phyloP scores from a whole-genome alignment of 1,140 invertebrate genomes.

The Drosophila mauritiana region DNA sequence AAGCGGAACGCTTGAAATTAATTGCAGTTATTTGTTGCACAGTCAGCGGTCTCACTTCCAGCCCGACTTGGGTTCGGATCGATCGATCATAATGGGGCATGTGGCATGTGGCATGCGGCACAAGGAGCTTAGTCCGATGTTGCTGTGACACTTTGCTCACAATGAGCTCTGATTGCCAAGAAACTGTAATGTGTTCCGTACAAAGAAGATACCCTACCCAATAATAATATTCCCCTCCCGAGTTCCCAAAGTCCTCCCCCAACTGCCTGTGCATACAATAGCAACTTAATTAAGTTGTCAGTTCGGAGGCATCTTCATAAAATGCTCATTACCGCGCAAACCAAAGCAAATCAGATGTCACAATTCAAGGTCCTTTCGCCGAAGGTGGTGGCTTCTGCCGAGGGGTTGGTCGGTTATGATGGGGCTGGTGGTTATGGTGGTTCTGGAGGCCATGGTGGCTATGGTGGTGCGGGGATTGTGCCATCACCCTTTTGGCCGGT shows the following conservation, averaged over 20 bases:
- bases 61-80: slow-evolving; percentile 18
- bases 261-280: slow-evolving; percentile 55
- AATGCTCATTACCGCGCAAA: slow-evolving; percentile 68
- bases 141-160: slow-evolving; percentile 32
- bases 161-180: slow-evolving; percentile 64
- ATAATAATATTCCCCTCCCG: not conserved
- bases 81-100: slow-evolving; percentile 60
- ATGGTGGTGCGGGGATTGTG: slow-evolving; percentile 23
- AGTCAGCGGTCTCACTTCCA: slow-evolving; percentile 50
- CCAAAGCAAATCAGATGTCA: slow-evolving; percentile 69
- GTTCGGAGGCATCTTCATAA: slow-evolving; percentile 68
- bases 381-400: slow-evolving; percentile 14
- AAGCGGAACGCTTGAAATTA: slow-evolving; percentile 69
- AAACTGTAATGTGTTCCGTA: slow-evolving; percentile 17
- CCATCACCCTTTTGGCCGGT: slow-evolving; percentile 59
- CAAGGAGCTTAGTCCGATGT: not conserved
- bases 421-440: not conserved
- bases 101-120: slow-evolving; percentile 2
- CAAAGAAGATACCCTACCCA: slow-evolving; percentile 11
- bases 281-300: slow-evolving; percentile 82
- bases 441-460: not conserved
- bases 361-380: slow-evolving; percentile 62
- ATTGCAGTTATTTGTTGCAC: slow-evolving; percentile 73
- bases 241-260: slow-evolving; percentile 14
- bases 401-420: slow-evolving; percentile 5